Percentiles rank a stretch among this genome's conserved stretches.
Conservation (phyloP, 2,113 vertebrate genomes). For the Pimephales promelas region DNA sequence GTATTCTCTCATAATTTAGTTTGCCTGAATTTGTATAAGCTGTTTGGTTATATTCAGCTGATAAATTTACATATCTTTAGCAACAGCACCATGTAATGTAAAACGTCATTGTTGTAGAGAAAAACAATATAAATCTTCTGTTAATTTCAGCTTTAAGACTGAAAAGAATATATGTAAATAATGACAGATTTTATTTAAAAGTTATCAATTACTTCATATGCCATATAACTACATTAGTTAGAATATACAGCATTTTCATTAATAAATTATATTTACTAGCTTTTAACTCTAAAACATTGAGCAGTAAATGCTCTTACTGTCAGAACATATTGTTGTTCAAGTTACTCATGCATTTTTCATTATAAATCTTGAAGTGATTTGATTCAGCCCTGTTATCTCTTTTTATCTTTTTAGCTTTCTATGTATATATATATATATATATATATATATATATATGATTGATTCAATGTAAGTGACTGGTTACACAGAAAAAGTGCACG, state of each 20-base stretch:
- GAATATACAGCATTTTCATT: too few species aligned
- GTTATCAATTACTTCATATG: too few species aligned
- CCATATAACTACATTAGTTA: too few species aligned
- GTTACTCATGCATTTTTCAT: conserved; percentile 4
- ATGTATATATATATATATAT: too few species aligned
- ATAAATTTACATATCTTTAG: not conserved
- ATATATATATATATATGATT: too few species aligned
- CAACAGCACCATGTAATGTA: not conserved
- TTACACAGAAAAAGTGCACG: conserved; percentile 16
- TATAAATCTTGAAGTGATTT: not conserved
- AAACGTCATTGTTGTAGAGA: not conserved
- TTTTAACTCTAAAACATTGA: not conserved
- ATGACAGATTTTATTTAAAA: not conserved
- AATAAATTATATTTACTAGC: too few species aligned
- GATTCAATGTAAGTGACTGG: not conserved
- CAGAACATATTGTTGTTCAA: not conserved
- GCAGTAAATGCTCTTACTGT: not conserved
- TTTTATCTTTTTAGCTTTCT: too few species aligned
- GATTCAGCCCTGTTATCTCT: not conserved
- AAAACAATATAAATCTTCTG: not conserved
- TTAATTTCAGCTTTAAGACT: too few species aligned
- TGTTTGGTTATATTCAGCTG: not conserved
- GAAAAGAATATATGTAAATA: too few species aligned
- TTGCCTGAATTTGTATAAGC: not conserved
- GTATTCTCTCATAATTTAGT: not conserved